phyloP scores from a whole-genome alignment of 2,888 invertebrate species.

The Odontomyia ornata region DNA sequence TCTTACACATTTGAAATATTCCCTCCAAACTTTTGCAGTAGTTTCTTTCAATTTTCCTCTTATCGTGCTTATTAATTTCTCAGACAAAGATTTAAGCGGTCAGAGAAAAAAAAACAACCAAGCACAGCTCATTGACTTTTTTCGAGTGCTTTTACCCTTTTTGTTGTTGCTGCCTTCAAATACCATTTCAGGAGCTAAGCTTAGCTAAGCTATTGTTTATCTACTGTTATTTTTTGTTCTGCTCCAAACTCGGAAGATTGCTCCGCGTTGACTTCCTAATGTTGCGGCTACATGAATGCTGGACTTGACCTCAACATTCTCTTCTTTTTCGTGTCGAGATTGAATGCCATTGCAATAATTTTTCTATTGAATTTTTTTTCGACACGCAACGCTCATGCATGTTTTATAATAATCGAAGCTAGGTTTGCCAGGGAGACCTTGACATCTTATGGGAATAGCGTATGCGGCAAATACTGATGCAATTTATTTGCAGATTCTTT shows the following conservation, averaged over 20 bases:
- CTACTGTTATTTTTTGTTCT: neutral
- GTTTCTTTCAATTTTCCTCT: too few relatives aligned
- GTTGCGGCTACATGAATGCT: neutral
- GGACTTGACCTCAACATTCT: neutral
- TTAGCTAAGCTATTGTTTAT: neutral
- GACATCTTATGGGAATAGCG: slow-evolving; percentile 3
- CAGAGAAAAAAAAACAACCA: too few relatives aligned
- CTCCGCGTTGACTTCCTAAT: neutral
- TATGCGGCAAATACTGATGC: too few relatives aligned
- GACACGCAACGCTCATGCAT: neutral
- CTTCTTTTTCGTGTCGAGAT: neutral
- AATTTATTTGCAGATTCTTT: too few relatives aligned
- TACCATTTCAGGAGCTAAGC: neutral
- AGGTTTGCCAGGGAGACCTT: neutral
- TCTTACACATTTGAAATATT: neutral
- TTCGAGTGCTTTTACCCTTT: neutral
- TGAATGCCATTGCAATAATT: neutral
- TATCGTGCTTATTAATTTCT: too few relatives aligned
- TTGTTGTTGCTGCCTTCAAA: neutral
- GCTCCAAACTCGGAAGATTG: neutral
- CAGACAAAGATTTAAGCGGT: too few relatives aligned
- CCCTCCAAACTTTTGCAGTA: too few relatives aligned
- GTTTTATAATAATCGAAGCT: neutral
- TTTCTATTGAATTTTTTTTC: slow-evolving; percentile 2
- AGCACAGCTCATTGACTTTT: slow-evolving; percentile 7